Conservation (phyloP, 1,140 invertebrate species). For the Laupala kohalensis region DNA sequence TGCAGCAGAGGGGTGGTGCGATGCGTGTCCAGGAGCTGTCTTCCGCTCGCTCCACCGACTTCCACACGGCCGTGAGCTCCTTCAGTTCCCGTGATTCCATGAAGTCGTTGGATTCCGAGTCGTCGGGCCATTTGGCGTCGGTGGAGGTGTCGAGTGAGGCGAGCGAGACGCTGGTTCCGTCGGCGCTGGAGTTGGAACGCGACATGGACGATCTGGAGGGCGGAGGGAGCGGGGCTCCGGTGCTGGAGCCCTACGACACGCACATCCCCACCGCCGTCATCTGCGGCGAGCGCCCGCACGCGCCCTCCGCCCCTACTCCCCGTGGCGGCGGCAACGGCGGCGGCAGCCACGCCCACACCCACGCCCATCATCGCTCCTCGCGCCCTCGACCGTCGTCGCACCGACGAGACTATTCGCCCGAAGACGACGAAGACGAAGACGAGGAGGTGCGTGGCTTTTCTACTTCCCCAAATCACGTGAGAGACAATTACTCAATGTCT, state of each 20-base stretch:
- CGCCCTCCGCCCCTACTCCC: neutral
- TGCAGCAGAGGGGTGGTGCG: too few relatives aligned
- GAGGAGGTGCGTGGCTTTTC: neutral
- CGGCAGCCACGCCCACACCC: neutral
- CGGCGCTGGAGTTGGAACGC: conserved; percentile 38
- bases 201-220: conserved; percentile 27
- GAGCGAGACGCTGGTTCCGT: conserved; percentile 79
- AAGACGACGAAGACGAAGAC: neutral
- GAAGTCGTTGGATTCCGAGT: conserved; percentile 76
- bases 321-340: neutral
- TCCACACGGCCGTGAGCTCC: conserved; percentile 67
- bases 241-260: conserved; percentile 39
- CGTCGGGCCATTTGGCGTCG: conserved; percentile 73
- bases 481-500: too few relatives aligned
- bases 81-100: conserved; percentile 77
- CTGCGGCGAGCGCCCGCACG: conserved; percentile 22
- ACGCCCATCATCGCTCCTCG: too few relatives aligned
- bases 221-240: conserved; percentile 13
- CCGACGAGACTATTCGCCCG: too few relatives aligned
- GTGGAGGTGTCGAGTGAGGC: conserved; percentile 73
- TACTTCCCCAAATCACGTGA: too few relatives aligned
- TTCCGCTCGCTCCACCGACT: conserved; percentile 63
- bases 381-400: too few relatives aligned
- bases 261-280: conserved; percentile 31
- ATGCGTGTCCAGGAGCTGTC: conserved; percentile 42